Evolutionary conservation across 2,113 vertebrate genomes (phyloP).

Genomic region (Mobula hypostoma): DNA sequence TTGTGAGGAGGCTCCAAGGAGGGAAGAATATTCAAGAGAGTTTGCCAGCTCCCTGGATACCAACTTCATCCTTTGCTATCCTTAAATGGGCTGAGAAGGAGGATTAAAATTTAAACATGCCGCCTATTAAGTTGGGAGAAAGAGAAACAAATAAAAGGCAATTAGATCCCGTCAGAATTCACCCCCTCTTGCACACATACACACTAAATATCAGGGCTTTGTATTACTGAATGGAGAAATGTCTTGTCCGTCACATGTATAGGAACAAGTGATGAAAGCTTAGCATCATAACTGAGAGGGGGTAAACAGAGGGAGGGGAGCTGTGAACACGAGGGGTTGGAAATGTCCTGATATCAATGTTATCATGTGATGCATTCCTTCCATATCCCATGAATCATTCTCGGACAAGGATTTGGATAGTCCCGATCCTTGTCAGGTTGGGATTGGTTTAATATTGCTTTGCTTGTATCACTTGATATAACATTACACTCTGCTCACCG

Average conservation of each 20-base stretch:
- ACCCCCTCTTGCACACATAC: background rate
- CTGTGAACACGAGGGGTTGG: background rate
- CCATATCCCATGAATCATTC: background rate
- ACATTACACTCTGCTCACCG: background rate
- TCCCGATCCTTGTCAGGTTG: background rate
- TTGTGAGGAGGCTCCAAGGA: background rate
- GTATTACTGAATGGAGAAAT: background rate
- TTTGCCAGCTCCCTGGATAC: background rate
- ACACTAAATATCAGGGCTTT: background rate
- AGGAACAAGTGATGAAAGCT: background rate
- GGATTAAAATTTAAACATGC: background rate
- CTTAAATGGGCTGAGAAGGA: background rate
- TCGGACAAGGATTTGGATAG: background rate
- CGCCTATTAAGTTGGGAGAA: background rate
- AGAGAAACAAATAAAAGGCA: background rate
- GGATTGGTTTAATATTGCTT: background rate
- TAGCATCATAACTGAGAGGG: background rate
- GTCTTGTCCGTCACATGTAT: background rate
- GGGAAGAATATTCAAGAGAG: background rate
- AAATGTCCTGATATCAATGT: background rate
- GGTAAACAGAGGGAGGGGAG: background rate
- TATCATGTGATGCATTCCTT: background rate
- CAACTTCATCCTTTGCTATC: background rate
- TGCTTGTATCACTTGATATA: background rate
- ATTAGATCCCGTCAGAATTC: too few species aligned